These are phyloP conservation scores for Macrocentrus cingulum DNA, from an alignment of 1,140 invertebrate genomes.

Conservation along the genomic window DNA sequence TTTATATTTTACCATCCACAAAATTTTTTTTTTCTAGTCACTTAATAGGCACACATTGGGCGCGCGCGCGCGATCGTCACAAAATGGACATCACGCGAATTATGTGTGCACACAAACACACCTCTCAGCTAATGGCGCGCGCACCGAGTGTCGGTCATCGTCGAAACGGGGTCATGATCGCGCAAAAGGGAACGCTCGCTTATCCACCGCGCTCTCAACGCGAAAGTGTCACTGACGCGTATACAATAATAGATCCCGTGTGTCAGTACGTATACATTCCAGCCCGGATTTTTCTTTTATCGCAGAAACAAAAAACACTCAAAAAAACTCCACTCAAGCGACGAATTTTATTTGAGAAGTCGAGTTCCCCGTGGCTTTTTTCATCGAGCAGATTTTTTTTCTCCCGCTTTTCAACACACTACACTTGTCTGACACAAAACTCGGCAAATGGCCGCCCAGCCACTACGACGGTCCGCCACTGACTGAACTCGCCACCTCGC, in stretches of 20 bases:
- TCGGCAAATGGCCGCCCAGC: no score
- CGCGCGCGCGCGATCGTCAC: no score
- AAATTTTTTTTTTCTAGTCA: no score
- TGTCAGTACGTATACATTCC: not conserved
- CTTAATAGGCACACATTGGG: no score
- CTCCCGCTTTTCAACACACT: not conserved
- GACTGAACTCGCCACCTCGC: conserved; percentile 36
- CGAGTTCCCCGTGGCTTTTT: no score
- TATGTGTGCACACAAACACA: not conserved
- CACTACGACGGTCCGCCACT: conserved; percentile 38
- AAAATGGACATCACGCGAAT: no score
- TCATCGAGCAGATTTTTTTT: not conserved
- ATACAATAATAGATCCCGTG: conserved; percentile 2
- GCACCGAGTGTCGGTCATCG: conserved; percentile 50
- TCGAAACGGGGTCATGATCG: conserved; percentile 55
- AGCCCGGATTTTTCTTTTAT: not conserved
- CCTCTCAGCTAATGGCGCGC: conserved; percentile 39
- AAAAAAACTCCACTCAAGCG: not conserved
- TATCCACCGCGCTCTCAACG: conserved; percentile 14
- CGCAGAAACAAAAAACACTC: not conserved
- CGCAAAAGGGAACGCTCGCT: conserved; percentile 50
- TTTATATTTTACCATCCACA: no score
- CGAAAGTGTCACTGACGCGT: conserved; percentile 28
- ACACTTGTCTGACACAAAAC: not conserved
- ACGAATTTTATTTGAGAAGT: no score